Base-by-base conservation (phyloP, 2,797 vertebrate species). In the Pangasius krempfi region DNA sequence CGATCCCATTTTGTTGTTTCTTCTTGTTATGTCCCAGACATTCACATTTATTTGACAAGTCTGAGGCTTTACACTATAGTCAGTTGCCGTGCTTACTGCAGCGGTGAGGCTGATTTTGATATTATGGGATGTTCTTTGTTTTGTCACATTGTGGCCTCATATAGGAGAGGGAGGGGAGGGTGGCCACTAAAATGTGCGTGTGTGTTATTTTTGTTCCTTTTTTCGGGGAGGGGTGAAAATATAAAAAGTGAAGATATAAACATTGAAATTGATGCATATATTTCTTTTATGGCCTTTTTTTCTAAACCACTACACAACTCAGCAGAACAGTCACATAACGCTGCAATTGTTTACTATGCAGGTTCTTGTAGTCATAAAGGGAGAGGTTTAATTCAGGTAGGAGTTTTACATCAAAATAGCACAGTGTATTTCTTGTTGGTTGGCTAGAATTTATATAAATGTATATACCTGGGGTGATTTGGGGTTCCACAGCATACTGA, bases 91-190 rank as follows among this genome's bases (percentile, higher is more conserved):
- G 94, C 94, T 94, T 92, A 95, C 95, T 92, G 93, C 85, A 86
- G 70, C 56, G 37, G 68, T 82, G 93, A 88, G 87, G 91, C 93
- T 93, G 62, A 89, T 88, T 68, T 85, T 76, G 92, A 90, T 95
- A 95, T 95, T 95, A 96, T 95, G 94, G 94, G 94, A 92, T 95
- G 95, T 95, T 95, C 95, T 96, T 96, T 96, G 95, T 96, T 95
- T 96, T 95, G 95, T 95, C 94, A 95, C 94, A 91, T 95, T 94
- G 94, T 95, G 95, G 94, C 94, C 93, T 95, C 93, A 92, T 95
- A 95, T 95, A 94, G 93, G 93, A 94, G 91, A 87, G 93, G 92
- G 93, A 50, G 89, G 84, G 91, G 92, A 93, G 92, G 92, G 93
- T 92, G 81, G 78, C 66, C 52, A 81, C 92, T 92, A 90, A 86